These are phyloP conservation scores for Myiozetetes cayanensis DNA, from an alignment of 2,113 vertebrate species.

Conservation along the genomic window DNA sequence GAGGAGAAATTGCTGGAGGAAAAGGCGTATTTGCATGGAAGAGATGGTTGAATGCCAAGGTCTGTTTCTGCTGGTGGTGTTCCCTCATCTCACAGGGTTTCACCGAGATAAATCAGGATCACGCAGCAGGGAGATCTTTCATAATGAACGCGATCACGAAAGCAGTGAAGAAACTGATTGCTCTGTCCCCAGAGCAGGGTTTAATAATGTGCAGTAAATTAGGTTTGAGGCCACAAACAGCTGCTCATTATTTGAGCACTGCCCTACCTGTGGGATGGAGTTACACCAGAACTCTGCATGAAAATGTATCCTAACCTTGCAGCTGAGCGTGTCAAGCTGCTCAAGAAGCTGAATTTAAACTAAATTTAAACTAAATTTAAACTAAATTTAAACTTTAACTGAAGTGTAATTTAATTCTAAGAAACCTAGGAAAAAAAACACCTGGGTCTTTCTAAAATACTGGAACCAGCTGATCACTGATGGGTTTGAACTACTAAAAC, in stretches of 20 bases:
- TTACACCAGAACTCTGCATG: neutral
- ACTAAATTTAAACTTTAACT: too few species aligned
- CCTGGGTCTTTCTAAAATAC: neutral
- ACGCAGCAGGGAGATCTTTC: neutral
- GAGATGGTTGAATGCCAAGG: fast-evolving
- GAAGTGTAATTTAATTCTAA: neutral
- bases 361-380: too few species aligned
- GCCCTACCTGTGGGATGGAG: neutral
- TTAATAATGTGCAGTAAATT: neutral
- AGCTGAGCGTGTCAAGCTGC: neutral
- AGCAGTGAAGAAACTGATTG: neutral
- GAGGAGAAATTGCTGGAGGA: neutral
- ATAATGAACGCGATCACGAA: fast-evolving
- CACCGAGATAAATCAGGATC: neutral
- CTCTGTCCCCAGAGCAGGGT: neutral
- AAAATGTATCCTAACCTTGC: neutral
- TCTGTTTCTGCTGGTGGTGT: neutral
- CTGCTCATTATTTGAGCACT: neutral
- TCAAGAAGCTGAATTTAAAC: neutral
- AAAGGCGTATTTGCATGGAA: neutral
- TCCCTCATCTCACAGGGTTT: neutral
- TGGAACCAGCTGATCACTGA: neutral
- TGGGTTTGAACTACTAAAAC: neutral
- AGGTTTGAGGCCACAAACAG: neutral
- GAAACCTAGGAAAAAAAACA: neutral